Evolutionary conservation across 2,113 vertebrate species (phyloP).

Genomic region (Bagarius yarrelli): DNA sequence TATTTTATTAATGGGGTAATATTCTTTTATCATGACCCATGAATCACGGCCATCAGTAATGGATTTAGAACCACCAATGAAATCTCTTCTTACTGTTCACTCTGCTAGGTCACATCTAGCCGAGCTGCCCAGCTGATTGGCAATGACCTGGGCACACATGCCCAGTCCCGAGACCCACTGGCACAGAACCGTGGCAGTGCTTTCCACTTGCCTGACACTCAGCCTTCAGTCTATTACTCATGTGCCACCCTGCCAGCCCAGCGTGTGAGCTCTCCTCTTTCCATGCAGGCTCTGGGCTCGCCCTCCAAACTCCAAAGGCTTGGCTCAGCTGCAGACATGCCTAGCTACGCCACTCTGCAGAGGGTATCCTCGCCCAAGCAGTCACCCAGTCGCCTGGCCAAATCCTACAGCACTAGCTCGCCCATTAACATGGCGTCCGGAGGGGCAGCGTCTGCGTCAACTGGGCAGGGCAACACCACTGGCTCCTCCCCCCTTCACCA

Average conservation of each 20-base stretch:
- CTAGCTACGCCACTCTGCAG: conserved; percentile 85
- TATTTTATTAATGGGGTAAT: not conserved
- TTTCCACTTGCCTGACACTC: conserved; percentile 89
- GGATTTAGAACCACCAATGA: not conserved
- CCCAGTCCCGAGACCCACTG: conserved; percentile 83
- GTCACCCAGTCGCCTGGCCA: conserved; percentile 92
- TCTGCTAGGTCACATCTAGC: conserved; percentile 77
- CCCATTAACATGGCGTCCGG: conserved; percentile 91
- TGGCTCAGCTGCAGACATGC: conserved; percentile 84
- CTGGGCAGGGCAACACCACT: conserved; percentile 71
- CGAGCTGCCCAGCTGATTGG: conserved; percentile 78
- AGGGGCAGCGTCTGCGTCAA: conserved; percentile 74
- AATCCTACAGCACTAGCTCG: conserved; percentile 97
- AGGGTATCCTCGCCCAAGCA: conserved; percentile 90
- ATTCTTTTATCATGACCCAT: not conserved
- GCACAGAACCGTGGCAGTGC: conserved; percentile 87
- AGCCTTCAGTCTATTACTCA: conserved; percentile 85
- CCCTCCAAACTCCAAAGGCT: conserved; percentile 91
- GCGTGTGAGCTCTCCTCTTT: conserved; percentile 87
- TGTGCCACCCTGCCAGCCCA: conserved; percentile 93
- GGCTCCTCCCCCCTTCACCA: conserved; percentile 88
- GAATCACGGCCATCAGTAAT: not conserved
- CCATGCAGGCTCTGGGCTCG: conserved; percentile 82
- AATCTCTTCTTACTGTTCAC: conserved; percentile 24
- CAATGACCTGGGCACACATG: conserved; percentile 70